A percentile compares a stretch with the other conserved stretches of the same genome.
Evolutionary conservation across 2,888 invertebrate genomes (phyloP).

Genomic region (Pinctada fucata): DNA sequence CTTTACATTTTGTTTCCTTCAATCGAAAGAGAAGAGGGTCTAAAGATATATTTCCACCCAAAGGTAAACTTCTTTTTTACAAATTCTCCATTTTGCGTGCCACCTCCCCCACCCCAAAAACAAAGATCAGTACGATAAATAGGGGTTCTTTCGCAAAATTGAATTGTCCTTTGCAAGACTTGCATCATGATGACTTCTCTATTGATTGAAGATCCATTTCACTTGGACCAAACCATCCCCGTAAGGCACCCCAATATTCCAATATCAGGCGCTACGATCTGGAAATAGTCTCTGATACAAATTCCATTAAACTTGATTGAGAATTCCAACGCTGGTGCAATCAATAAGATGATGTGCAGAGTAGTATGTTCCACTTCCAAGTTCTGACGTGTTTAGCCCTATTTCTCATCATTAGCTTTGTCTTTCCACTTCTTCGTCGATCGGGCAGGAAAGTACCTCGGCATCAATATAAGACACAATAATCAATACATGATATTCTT

Average conservation of each 20-base stretch:
- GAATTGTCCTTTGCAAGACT: too few relatives aligned
- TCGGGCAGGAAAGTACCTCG: not conserved
- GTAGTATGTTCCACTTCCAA: not conserved
- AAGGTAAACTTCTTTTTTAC: too few relatives aligned
- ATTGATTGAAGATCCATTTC: too few relatives aligned
- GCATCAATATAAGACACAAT: not conserved
- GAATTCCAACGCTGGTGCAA: not conserved
- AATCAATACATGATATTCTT: not conserved
- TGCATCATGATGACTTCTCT: too few relatives aligned
- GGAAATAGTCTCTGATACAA: not conserved
- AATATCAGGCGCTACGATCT: not conserved
- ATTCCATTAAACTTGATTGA: constrained; percentile 4
- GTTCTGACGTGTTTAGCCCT: not conserved
- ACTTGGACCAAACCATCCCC: not conserved
- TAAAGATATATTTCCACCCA: too few relatives aligned
- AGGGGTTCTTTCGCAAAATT: too few relatives aligned
- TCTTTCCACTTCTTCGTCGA: not conserved
- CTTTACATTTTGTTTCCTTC: too few relatives aligned
- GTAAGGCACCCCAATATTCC: not conserved
- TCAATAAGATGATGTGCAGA: not conserved
- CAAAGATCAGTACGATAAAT: too few relatives aligned
- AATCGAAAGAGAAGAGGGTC: too few relatives aligned
- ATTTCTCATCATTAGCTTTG: not conserved
- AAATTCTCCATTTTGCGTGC: too few relatives aligned
- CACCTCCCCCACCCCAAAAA: too few relatives aligned